phyloP scores from a whole-genome alignment of 2,113 vertebrate species.

The Gallinago jamesoni region DNA sequence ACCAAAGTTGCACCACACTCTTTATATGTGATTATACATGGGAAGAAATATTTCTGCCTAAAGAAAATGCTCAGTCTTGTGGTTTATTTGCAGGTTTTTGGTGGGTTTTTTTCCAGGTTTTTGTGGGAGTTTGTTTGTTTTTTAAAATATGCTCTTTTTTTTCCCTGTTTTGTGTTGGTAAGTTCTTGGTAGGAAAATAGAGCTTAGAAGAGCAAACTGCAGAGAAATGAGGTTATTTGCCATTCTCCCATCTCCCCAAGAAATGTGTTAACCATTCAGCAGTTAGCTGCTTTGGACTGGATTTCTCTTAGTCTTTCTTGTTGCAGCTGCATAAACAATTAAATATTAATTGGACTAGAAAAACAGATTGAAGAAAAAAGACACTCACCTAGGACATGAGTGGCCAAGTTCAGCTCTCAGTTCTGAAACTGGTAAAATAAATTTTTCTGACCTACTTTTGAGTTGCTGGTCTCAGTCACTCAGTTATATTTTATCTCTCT shows the following conservation, averaged over 20 bases:
- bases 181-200: background rate
- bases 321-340: conserved; percentile 53
- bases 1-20: background rate
- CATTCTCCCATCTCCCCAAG: background rate
- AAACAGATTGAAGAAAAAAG: background rate
- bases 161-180: background rate
- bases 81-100: background rate
- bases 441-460: background rate
- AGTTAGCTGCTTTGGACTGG: background rate
- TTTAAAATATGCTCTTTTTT: background rate
- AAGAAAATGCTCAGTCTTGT: background rate
- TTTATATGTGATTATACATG: background rate
- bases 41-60: background rate
- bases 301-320: conserved; percentile 13
- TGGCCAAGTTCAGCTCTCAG: background rate
- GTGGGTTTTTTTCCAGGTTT: background rate
- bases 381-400: background rate
- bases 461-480: background rate
- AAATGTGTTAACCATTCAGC: background rate
- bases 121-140: background rate
- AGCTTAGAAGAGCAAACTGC: background rate
- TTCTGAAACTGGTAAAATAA: background rate
- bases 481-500: background rate
- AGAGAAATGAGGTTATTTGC: background rate
- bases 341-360: conserved; percentile 50